Evolutionary conservation across 2,113 vertebrate genomes (phyloP), one percentile per base, ranked within the genome.

Genomic region (Platichthys flesus): DNA sequence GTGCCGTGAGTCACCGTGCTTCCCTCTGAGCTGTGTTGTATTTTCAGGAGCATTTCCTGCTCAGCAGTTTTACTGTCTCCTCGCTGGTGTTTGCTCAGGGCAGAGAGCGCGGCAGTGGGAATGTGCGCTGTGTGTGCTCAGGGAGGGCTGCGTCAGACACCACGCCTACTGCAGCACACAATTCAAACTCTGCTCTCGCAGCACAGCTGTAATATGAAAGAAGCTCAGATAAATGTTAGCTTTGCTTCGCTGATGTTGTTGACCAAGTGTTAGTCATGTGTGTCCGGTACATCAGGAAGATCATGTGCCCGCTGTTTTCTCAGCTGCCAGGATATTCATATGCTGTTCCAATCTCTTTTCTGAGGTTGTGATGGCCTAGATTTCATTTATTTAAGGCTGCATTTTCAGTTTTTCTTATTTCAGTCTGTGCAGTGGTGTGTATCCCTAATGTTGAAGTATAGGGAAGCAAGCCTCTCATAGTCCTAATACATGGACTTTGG

Each of bases 71-170:
- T 72, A 82, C 71, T 58, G 68, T 85, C 81, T 63, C 55, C 74
- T 71, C 55, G 1, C 74, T 79, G 3, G 2, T 88, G 88, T 93
- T 92, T 90, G 51, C 90, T 90, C 75, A 91, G 75, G 85, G 88
- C 78, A 79, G 83, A 86, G 58, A 21, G 65, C 51, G 54, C 67
- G 2, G 42, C 64, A 55, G 57, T 0, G 15, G 75, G 83, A 86
- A 85, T 90, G 85, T 78, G 76, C 62, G 57, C 52, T 45, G n/a
- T 91, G 88, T 92, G 81, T 91, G 61, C 89, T 85, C 80, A 92
- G 74, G 90, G 91, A 90, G 88, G 88, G 73, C 64, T 37, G 64
- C 20, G 4, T 69, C 73, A 81, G 72, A 81, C 76, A 74, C 78
- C 82, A 84, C 70, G 21, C 76, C 86, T 64, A 65, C 80, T 76